Conservation (phyloP, 1,140 invertebrate species). For the Zaprionus gabonicus region DNA sequence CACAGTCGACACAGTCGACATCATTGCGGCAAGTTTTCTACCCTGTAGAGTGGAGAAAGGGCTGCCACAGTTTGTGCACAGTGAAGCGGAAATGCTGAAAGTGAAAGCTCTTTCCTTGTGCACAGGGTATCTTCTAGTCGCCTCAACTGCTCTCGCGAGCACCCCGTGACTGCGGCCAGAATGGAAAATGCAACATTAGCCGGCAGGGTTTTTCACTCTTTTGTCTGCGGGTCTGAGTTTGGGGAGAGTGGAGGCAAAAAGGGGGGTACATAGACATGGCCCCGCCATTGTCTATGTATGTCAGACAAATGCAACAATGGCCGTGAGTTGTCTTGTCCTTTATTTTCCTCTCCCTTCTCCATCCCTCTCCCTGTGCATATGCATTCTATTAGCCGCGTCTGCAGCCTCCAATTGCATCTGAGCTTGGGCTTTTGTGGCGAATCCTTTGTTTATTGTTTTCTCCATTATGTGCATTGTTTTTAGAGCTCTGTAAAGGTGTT, state of each 20-base stretch:
- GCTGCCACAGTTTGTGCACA: neutral
- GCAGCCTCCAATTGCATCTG: slow-evolving; percentile 43
- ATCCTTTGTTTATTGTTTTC: slow-evolving; percentile 42
- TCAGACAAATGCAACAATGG: slow-evolving; percentile 47
- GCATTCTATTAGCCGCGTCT: slow-evolving; percentile 30
- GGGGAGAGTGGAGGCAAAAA: neutral
- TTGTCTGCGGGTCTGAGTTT: slow-evolving; percentile 37
- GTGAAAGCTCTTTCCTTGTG: neutral
- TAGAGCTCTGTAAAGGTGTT: slow-evolving; percentile 35
- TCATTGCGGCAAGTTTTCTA: slow-evolving; percentile 23
- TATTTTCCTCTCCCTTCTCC: neutral
- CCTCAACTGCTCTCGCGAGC: neutral
- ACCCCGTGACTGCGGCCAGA: neutral
- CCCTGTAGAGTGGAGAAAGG: neutral
- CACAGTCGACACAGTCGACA: slow-evolving; percentile 44
- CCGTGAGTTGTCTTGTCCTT: slow-evolving; percentile 11
- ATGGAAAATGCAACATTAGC: slow-evolving; percentile 73
- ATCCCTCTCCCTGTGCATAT: slow-evolving; percentile 8
- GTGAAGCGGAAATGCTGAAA: neutral
- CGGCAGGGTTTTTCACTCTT: slow-evolving; percentile 41
- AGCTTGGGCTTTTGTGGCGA: slow-evolving; percentile 26
- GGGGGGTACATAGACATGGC: neutral
- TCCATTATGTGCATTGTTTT: slow-evolving; percentile 32
- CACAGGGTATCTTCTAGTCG: neutral
- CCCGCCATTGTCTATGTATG: slow-evolving; percentile 46